Conservation (phyloP, 2,797 vertebrate species). For the Coranthus polyacanthus region DNA sequence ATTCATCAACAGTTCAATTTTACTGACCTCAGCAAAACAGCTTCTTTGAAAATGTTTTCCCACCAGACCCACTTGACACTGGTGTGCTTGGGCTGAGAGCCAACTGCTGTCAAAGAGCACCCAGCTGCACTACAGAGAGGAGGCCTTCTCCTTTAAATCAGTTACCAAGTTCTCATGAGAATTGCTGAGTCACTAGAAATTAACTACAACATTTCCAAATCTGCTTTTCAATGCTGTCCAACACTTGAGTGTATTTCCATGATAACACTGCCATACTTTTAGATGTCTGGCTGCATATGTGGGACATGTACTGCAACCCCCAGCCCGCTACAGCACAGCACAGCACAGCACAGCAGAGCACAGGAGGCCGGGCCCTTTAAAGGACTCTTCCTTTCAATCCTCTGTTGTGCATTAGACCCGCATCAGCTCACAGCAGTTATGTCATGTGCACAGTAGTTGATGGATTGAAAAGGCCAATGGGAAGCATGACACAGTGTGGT, state of each 20-base stretch:
- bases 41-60: constrained; percentile 34
- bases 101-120: constrained; percentile 1
- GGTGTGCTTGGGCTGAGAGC: not conserved
- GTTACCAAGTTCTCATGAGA: not conserved
- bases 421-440: constrained; percentile 74
- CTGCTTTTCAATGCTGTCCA: not conserved
- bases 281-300: not conserved
- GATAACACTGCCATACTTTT: not conserved
- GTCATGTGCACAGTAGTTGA: constrained; percentile 59
- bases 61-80: constrained; percentile 18
- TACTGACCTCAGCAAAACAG: constrained; percentile 32
- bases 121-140: no score
- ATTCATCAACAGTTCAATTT: not conserved
- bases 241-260: not conserved
- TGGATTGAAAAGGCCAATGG: no score
- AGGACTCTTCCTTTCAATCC: no score
- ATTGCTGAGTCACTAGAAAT: not conserved
- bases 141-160: not conserved
- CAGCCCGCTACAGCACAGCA: no score
- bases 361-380: constrained; percentile 57
- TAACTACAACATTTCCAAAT: not conserved
- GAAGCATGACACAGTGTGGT: constrained; percentile 42
- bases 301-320: not conserved
- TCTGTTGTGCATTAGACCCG: constrained; percentile 71
- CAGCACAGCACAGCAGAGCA: constrained; percentile 57